Evolutionary conservation across 2,113 vertebrate species (phyloP).

Genomic region (Anser brachyrhynchus): DNA sequence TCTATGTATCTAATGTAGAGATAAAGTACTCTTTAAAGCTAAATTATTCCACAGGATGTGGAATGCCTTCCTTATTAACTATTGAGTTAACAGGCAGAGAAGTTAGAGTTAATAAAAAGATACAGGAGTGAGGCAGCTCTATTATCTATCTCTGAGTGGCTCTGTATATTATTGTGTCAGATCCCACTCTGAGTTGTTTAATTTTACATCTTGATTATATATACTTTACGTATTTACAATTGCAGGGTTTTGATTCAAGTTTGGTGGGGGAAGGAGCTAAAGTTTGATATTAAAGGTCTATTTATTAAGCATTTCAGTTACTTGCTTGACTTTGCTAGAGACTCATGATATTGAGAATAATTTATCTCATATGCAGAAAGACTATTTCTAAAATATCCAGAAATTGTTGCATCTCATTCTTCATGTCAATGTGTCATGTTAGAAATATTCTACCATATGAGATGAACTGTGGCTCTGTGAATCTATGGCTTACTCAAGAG

Average conservation of each 20-base stretch:
- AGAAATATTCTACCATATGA: not conserved
- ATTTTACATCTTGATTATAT: not conserved
- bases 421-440: not conserved
- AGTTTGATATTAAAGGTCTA: not conserved
- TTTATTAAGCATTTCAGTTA: not conserved
- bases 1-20: not conserved
- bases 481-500: not conserved
- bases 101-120: not conserved
- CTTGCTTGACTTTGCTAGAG: not conserved
- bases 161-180: not conserved
- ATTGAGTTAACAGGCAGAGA: not conserved
- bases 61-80: not conserved
- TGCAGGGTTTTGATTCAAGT: not conserved
- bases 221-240: not conserved
- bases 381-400: not conserved
- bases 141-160: not conserved
- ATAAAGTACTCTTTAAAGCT: not conserved
- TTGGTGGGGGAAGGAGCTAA: not conserved
- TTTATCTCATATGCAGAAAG: not conserved
- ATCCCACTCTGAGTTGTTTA: not conserved
- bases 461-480: not conserved
- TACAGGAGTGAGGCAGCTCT: not conserved
- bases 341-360: not conserved
- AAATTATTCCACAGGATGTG: not conserved
- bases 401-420: not conserved